These are phyloP conservation scores for Therioaphis trifolii DNA, from an alignment of 2,888 invertebrate genomes.

Conservation along the genomic window DNA sequence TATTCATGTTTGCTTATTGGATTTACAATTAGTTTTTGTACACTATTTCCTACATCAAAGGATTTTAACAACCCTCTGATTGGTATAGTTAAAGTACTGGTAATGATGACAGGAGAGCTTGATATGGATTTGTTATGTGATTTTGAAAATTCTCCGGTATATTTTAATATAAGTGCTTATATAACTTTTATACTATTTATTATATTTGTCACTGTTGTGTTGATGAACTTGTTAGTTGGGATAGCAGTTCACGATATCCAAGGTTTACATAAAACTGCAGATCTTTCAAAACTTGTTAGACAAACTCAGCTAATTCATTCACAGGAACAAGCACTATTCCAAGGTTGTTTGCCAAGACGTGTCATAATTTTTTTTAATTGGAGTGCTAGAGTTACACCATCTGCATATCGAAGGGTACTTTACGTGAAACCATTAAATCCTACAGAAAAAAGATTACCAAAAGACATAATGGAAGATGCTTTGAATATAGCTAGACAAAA, in stretches of 20 bases:
- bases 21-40: conserved; percentile 88
- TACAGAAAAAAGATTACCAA: conserved; percentile 82
- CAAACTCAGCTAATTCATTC: conserved; percentile 89
- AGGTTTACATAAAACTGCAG: conserved; percentile 86
- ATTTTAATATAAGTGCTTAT: conserved; percentile 83
- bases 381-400: conserved; percentile 83
- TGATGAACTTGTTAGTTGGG: conserved; percentile 87
- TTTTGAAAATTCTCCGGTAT: conserved; percentile 80
- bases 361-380: conserved; percentile 80
- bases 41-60: conserved; percentile 85
- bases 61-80: conserved; percentile 87
- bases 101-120: conserved; percentile 90
- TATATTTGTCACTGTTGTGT: conserved; percentile 84
- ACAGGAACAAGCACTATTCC: conserved; percentile 83
- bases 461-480: conserved; percentile 82
- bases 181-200: conserved; percentile 84
- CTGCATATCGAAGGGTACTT: conserved; percentile 83
- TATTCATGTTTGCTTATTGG: conserved; percentile 87
- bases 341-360: conserved; percentile 82
- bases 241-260: conserved; percentile 90
- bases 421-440: conserved; percentile 87
- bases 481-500: conserved; percentile 80
- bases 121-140: conserved; percentile 80
- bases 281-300: conserved; percentile 82
- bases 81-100: conserved; percentile 84